Base-by-base conservation (phyloP, 92 coral and sea anemone genomes). In the Palythoa caribaeorum region DNA sequence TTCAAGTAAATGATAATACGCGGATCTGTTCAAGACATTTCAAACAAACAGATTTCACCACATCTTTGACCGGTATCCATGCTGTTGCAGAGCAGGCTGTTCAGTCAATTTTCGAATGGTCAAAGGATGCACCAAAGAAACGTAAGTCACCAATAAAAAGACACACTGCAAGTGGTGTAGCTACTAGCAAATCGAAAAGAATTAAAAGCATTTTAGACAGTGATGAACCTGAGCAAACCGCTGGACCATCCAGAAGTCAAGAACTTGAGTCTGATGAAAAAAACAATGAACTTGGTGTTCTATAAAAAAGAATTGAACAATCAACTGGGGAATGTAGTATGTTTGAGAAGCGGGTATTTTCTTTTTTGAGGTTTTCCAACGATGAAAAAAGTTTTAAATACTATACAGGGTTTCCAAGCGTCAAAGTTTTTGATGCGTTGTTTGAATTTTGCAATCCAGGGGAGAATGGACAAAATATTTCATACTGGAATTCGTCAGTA, bases 21-120 rank as follows among this genome's bases (percentile, higher is more conserved):
- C 80, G 89, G 69, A 92, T 92, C 62, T 93, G 94, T 88, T 91
- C 91, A 78, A 84, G 96, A 40, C 96, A 91, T 73, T 93, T 93
- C 62, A 93, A 93, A 65, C 40, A 73, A n/a, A 3, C 28, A 10
- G 92, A 93, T 87, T 93, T 10, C n/a, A 39, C 16, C 38, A 14
- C 36, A 19, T 60, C 92, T 12, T 57, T 92, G 40, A 76, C 90
- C 75, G 94, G 90, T 59, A 59, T 59, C 66, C 66, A 0, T 59
- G 66, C 66, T 59, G 19, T 59, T 59, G 20, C 66, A 59, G 66
- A 59, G 20, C 66, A 59, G 66, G 86, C 94, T 35, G 84, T 84
- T 10, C 94, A 90, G 9, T 92, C 92, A 40, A 40, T 75, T 14
- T 92, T 92, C 38, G 65, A 60, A 14, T 92, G 94, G 92, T 76